phyloP scores from a whole-genome alignment of 2,888 invertebrate genomes.

The Chymomyza amoena region DNA sequence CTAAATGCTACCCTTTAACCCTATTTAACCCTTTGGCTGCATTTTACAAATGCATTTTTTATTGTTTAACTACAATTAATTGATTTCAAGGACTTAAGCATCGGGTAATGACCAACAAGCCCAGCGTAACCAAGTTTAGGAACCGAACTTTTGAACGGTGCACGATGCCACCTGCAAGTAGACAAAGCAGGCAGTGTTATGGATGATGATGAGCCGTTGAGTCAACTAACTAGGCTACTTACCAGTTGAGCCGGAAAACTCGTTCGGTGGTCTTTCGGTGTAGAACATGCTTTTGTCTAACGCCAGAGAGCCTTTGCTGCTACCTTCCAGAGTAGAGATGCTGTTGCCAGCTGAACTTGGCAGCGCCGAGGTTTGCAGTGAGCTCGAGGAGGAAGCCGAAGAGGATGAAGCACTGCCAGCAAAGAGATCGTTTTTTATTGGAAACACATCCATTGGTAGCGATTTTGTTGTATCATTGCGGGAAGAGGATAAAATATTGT shows the following conservation, averaged over 20 bases:
- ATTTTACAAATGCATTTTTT: slow-evolving; percentile 26
- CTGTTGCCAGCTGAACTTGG: slow-evolving; percentile 54
- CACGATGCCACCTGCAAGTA: slow-evolving; percentile 34
- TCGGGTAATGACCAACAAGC: not conserved
- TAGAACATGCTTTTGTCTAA: slow-evolving; percentile 79
- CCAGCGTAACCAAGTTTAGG: not conserved
- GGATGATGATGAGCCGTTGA: too few species aligned
- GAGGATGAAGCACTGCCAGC: slow-evolving; percentile 10
- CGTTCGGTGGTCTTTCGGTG: slow-evolving; percentile 63
- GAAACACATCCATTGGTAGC: slow-evolving; percentile 76
- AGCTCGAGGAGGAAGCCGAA: too few species aligned
- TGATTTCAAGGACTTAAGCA: slow-evolving; percentile 30
- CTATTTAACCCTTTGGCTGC: too few species aligned
- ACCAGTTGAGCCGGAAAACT: slow-evolving; percentile 45
- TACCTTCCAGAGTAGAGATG: slow-evolving; percentile 52
- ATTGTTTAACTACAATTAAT: slow-evolving; percentile 28
- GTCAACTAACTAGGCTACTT: slow-evolving; percentile 32
- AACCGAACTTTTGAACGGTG: not conserved
- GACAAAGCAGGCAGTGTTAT: not conserved
- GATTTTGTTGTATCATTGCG: slow-evolving; percentile 77
- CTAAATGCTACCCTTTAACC: slow-evolving; percentile 32
- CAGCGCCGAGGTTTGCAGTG: slow-evolving; percentile 30
- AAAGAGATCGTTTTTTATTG: slow-evolving; percentile 76
- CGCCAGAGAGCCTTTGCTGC: slow-evolving; percentile 77
- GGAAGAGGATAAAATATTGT: slow-evolving; percentile 74